Evolutionary conservation across 2,888 invertebrate species (phyloP), one percentile per base, ranked within the genome.

Genomic region (Exephanes ischioxanthus): DNA sequence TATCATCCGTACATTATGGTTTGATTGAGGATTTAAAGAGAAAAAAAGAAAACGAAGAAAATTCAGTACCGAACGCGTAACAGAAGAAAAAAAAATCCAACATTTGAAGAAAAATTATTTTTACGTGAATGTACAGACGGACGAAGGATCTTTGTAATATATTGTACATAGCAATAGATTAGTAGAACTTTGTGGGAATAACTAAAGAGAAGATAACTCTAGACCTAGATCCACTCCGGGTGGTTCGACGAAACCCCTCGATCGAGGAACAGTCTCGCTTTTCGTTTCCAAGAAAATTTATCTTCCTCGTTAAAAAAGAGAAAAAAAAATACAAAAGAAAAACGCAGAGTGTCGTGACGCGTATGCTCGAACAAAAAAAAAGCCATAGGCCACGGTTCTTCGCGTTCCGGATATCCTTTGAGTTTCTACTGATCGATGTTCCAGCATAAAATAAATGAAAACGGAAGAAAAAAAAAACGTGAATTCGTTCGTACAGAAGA

Each of bases 131-230:
- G 87, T 89, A 86, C 86, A 87, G 89, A 87, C 90, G 90, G 88
- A 87, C 87, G 85, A 91, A 91, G 89, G 89, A 92, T 91, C 86
- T 91, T 91, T 93, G 93, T 94, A 94, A 91, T 92, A 92, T 93
- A 94, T 92, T 92, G 92, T 92, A 93, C 86, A 94, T 94, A 93
- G 90, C 86, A 87, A 88, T 92, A 92, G 93, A 89, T 88, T 91
- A 86, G 87, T 89, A 88, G 87, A 84, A 87, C 63, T 86, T 85
- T 77, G 82, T 86, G 76, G 84, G 84, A 78, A 85, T 83, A 70
- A 70, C 79, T 68, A 68, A 76, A 79, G 71, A 85, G 73, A 66
- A 72, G 53, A 63, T 83, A 58, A 80, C 26, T 68, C 51, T 82
- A 51, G 63, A 51, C 48, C 51, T 48, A 63, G 51, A 75, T 30